Base-by-base conservation (phyloP, 2,113 vertebrate species). In the Upupa epops region DNA sequence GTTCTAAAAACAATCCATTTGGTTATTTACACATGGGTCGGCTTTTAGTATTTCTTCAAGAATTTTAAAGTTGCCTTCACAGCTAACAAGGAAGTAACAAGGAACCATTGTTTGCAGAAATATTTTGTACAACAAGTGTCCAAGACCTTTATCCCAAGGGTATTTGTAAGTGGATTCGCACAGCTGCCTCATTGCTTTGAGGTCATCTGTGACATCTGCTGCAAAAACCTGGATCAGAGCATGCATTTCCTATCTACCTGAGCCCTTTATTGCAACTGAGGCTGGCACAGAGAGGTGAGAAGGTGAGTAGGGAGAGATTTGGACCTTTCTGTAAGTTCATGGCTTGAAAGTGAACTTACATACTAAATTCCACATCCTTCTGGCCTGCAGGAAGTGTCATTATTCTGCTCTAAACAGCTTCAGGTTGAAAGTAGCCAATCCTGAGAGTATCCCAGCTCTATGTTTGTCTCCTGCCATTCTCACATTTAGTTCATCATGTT, bases 181-280 rank as follows among this genome's bases (percentile, higher is more conserved):
- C 95, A 97, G 93, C 94, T 96, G 96, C 96, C 94, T 73, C 61
- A 21, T 75, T 93, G 93, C 94, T 96, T 90, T 68, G 95, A 92
- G 94, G 89, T 91, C 93, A 95, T 93, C 77, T 82, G 91, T 40
- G 97, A 96, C 97, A 97, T 97, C 97, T 97, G 97, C 96, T 96
- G 91, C 86, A 54, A 52, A 94, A 96, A 95, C 87, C 81, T 91
- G 93, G 69, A 63, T 14, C 83, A 17, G 40, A 19, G 60, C 4
- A 3, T 17, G 76, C 73, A 37, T 54, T 55, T 74, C 14, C 0
- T 55, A 13, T 17, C 69, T 89, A 96, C 96, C 94, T 94, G 93
- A 73, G 82, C 2, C 5, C n/a, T 3, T 17, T 25, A 36, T 1
- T 61, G 8, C 13, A 18, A 75, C 72, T n/a, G 7, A 4, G 70